Evolutionary conservation across 2,113 vertebrate genomes (phyloP), one percentile per base, ranked within the genome.

Genomic region (Crotophaga sulcirostris): DNA sequence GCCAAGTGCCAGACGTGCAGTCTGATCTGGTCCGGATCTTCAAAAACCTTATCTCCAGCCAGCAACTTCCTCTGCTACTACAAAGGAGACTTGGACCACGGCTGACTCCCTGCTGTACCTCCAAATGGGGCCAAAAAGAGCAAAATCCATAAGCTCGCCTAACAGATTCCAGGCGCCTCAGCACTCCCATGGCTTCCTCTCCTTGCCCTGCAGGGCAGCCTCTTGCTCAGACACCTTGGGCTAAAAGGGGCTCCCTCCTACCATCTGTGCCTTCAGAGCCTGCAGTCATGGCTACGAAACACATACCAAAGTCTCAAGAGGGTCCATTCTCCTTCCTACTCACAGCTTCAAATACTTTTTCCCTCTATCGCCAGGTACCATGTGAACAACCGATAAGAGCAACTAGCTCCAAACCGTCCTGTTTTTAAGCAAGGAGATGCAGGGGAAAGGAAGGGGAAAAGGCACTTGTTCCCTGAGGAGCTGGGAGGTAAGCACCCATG

Each of bases 381-480:
- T 12, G 42, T n/a, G 55, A 84, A 69, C 28, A 74, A 60, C 75
- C 47, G n/a, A 10, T 89, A 66, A 66, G 29, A 87, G 51, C 31
- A 55, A 56, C 68, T 47, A 52, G 34, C 49, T 94, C 64, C 80
- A 44, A 90, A 77, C 19, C 23, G 63, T 33, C 12, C 36, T 29
- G 84, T 29, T 63, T 34, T 66, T 29, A 25, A 51, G 52, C 7
- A 33, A 18, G 13, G 12, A 84, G 34, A 28, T 7, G 26, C 0
- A 0, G 13, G 18, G 17, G 93, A 86, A 25, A 70, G 72, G 54
- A 52, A 94, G 7, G 11, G 52, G 49, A 70, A 76, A 79, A 90
- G 16, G 25, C 0, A 0, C 3, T 0, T 8, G 24, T n/a, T 2
- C 21, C 24, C 2, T 0, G 0, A 42, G 25, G 16, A 45, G 64